These are phyloP conservation scores for Picus viridis DNA, from an alignment of 2,797 vertebrate species.

Conservation along the genomic window DNA sequence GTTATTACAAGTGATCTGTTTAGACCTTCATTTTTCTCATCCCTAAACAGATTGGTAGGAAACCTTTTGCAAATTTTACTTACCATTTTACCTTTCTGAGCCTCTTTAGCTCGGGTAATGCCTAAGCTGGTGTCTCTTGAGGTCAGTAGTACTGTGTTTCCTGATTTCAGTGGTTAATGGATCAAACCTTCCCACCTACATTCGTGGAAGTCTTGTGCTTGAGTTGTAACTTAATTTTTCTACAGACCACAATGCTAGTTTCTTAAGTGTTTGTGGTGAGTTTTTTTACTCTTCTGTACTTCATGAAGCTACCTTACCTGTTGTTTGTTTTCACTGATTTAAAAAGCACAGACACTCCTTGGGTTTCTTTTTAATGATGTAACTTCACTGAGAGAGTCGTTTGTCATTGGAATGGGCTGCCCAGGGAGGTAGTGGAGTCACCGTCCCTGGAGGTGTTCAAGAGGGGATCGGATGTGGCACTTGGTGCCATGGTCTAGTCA, in stretches of 20 bases:
- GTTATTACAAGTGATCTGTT: background rate
- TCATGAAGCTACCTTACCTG: too few species aligned
- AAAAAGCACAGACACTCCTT: background rate
- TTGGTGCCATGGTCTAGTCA: too few species aligned
- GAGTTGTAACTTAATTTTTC: background rate
- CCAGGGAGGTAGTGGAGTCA: too few species aligned
- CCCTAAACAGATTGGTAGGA: background rate
- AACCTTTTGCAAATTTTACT: background rate
- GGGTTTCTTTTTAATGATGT: background rate
- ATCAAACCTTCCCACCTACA: background rate
- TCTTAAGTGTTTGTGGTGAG: background rate
- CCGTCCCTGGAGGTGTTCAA: too few species aligned
- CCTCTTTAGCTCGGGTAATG: background rate
- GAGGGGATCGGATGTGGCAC: too few species aligned
- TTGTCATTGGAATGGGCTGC: too few species aligned
- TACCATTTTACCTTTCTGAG: background rate
- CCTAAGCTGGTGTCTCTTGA: background rate
- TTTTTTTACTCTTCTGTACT: background rate
- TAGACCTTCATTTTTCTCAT: background rate
- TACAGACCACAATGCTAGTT: background rate
- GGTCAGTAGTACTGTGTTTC: background rate
- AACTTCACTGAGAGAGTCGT: too few species aligned
- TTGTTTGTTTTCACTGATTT: background rate
- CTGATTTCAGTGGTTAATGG: background rate
- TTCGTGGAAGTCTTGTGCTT: background rate